phyloP scores from a whole-genome alignment of 2,888 invertebrate species.

The Cylloceria caligata region DNA sequence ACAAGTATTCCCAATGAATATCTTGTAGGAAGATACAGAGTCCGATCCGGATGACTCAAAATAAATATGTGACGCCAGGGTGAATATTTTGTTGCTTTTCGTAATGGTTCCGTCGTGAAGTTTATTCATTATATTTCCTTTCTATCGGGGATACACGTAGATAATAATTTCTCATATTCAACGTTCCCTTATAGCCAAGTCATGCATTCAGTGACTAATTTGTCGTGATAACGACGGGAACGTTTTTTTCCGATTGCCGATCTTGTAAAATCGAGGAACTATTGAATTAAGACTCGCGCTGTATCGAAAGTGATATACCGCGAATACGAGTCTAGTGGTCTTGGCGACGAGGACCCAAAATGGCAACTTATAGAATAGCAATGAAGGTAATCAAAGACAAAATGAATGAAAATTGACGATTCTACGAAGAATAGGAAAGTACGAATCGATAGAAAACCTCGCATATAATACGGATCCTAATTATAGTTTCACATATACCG shows the following conservation, averaged over 20 bases:
- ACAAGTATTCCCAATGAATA: conserved; percentile 47
- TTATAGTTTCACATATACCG: conserved; percentile 54
- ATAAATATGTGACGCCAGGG: conserved; percentile 43
- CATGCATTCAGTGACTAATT: conserved; percentile 47
- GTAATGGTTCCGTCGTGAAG: not conserved
- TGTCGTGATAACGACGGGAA: conserved; percentile 13
- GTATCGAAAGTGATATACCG: too few species aligned
- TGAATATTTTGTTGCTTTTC: conserved; percentile 35
- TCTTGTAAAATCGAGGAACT: too few species aligned
- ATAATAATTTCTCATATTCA: conserved; percentile 37
- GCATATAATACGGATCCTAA: too few species aligned
- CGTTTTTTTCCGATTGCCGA: conserved; percentile 33
- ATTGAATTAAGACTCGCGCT: too few species aligned
- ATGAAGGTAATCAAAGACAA: too few species aligned
- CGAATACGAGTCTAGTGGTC: too few species aligned
- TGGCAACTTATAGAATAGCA: too few species aligned
- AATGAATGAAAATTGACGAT: too few species aligned
- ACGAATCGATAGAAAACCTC: too few species aligned
- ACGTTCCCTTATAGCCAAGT: conserved; percentile 34
- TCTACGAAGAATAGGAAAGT: too few species aligned
- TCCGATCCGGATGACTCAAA: conserved; percentile 45
- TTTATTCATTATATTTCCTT: conserved; percentile 24
- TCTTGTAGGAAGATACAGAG: not conserved
- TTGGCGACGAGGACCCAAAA: too few species aligned
- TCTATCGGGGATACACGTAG: not conserved